A percentile compares a stretch with the other conserved stretches of the same genome.
Conservation (phyloP, 2,888 invertebrate species). For the Drosophila eohydei region DNA sequence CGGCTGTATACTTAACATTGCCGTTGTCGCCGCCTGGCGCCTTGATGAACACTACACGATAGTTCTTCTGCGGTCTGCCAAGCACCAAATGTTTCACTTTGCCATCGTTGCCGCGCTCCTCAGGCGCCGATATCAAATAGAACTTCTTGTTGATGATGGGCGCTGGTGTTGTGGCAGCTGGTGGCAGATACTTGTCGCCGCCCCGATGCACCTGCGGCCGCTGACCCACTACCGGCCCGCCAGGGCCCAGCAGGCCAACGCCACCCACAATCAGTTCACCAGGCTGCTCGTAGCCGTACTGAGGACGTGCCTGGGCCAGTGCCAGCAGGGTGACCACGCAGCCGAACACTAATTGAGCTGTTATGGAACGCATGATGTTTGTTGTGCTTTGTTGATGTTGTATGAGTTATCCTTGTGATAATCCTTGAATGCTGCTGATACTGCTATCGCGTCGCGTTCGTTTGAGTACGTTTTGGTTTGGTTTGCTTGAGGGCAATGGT, state of each 20-base stretch:
- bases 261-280: slow-evolving; percentile 37
- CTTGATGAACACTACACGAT: slow-evolving; percentile 85
- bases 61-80: slow-evolving; percentile 83
- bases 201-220: slow-evolving; percentile 55
- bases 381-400: background rate
- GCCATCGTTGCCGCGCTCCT: slow-evolving; percentile 77
- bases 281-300: slow-evolving; percentile 78
- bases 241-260: slow-evolving; percentile 39
- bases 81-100: slow-evolving; percentile 82
- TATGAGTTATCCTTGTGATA: slow-evolving; percentile 28
- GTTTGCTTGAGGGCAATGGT: slow-evolving; percentile 75
- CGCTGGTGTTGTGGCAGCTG: slow-evolving; percentile 70
- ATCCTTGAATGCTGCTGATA: slow-evolving; percentile 23
- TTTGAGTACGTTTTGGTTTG: slow-evolving; percentile 53
- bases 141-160: slow-evolving; percentile 84
- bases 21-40: slow-evolving; percentile 78
- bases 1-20: slow-evolving; percentile 81
- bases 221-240: slow-evolving; percentile 22
- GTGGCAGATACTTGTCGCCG: slow-evolving; percentile 81
- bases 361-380: slow-evolving; percentile 21
- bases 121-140: slow-evolving; percentile 83
- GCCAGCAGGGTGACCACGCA: slow-evolving; percentile 53
- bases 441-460: slow-evolving; percentile 27
- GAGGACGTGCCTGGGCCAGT: slow-evolving; percentile 75
- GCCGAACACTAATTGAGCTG: slow-evolving; percentile 58